These are phyloP conservation scores for Diarsia brunnea DNA, from an alignment of 2,888 invertebrate genomes.

Conservation along the genomic window DNA sequence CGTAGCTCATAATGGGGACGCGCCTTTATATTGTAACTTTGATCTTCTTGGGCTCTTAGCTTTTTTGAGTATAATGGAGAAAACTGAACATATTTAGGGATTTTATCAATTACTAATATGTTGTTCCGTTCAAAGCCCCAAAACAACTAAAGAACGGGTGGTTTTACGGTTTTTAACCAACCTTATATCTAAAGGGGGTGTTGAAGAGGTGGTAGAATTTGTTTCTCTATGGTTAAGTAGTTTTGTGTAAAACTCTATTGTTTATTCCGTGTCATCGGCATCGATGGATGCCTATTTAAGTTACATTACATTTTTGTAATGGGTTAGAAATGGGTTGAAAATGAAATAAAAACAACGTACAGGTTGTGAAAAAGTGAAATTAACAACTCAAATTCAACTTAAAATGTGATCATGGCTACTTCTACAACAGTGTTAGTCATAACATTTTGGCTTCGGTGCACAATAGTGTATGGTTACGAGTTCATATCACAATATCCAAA, in stretches of 20 bases:
- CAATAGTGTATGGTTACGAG: conserved; percentile 87
- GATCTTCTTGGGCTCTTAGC: not conserved
- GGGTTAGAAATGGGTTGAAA: conserved; percentile 88
- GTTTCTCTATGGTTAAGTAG: conserved; percentile 28
- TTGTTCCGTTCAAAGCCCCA: not conserved
- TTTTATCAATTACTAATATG: not conserved
- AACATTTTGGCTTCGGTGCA: conserved; percentile 87
- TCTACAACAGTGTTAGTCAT: conserved; percentile 84
- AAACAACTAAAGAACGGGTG: not conserved
- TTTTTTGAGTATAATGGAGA: not conserved
- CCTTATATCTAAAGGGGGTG: not conserved
- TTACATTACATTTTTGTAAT: conserved; percentile 84
- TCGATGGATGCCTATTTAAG: conserved; percentile 87
- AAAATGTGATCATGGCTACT: conserved; percentile 89
- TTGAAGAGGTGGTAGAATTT: not conserved
- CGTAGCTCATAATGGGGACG: no score
- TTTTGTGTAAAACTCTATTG: conserved; percentile 72
- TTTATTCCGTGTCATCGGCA: conserved; percentile 89
- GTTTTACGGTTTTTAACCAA: not conserved
- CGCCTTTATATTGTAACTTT: not conserved
- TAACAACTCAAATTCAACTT: conserved; percentile 72
- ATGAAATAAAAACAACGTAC: conserved; percentile 75
- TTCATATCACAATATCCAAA: conserved; percentile 89
- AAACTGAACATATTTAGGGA: not conserved
- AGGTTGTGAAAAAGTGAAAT: conserved; percentile 79